Conservation (phyloP, 2,888 invertebrate genomes). For the Kryphioiulus occultus region DNA sequence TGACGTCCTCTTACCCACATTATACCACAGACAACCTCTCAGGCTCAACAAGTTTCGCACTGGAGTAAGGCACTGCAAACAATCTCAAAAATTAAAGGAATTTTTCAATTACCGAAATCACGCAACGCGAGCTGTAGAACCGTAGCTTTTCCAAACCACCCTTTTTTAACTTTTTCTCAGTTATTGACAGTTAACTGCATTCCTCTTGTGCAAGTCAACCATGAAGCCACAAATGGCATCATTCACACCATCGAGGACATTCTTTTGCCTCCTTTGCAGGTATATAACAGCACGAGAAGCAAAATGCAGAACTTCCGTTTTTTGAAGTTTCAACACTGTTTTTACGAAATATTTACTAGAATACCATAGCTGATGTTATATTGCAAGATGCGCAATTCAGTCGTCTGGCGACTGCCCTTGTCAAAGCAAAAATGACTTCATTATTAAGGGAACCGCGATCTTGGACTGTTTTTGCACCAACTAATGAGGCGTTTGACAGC, state of each 20-base stretch:
- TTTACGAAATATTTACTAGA: slow-evolving; percentile 1
- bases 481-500: slow-evolving; percentile 55
- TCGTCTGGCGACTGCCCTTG: slow-evolving; percentile 48
- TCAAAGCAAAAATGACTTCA: slow-evolving; percentile 52
- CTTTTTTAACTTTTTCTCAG: slow-evolving; percentile 50
- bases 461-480: slow-evolving; percentile 55
- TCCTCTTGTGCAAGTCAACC: slow-evolving; percentile 54
- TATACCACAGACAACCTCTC: slow-evolving; percentile 45
- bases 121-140: background rate
- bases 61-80: slow-evolving; percentile 49
- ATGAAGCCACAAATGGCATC: slow-evolving; percentile 55
- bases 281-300: background rate
- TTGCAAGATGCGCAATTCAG: slow-evolving; percentile 40
- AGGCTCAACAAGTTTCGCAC: slow-evolving; percentile 52
- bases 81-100: background rate
- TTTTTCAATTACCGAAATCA: slow-evolving; percentile 33
- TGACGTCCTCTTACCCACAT: slow-evolving; percentile 42
- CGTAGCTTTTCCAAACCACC: background rate
- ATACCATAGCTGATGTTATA: slow-evolving; percentile 43
- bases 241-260: slow-evolving; percentile 54
- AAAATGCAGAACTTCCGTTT: too few species aligned
- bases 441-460: slow-evolving; percentile 54
- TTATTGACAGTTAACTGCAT: slow-evolving; percentile 55
- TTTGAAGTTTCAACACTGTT: background rate
- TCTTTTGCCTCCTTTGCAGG: slow-evolving; percentile 53